Base-by-base conservation (phyloP, 2,888 invertebrate genomes). In the Scrobipalpa atriplicella region DNA sequence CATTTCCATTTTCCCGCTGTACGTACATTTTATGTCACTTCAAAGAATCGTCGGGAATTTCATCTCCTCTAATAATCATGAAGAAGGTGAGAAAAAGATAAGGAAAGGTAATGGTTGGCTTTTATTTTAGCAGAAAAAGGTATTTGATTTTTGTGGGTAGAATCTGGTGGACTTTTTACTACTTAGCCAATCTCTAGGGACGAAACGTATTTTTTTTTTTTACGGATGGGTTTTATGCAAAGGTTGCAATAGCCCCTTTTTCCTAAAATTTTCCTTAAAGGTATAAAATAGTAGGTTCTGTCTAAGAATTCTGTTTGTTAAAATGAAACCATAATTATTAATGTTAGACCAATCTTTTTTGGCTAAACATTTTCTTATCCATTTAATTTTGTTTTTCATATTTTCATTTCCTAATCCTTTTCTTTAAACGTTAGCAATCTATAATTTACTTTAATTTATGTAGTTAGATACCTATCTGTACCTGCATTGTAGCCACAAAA, bases 21-120 rank as follows among this genome's bases (percentile, higher is more conserved):
- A 73, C 68, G 69, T 74, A 73, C 68, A 75, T 78, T 79, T 76
- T 74, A 72, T 73, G 75, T 71, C 68, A 73, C 77, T 75, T 79
- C 74, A 75, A 76, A 78, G 72, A 73, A 76, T 78, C 75, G 70
- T 68, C 72, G 63, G 70, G 70, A 70, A 76, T 75, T 68, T 69
- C 68, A 70, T 67, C 70, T 71, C 70, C 69, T 75, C 73, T 79
- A 73, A 75, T 77, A 74, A 78, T 75, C 67, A 65, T 63, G 68
- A 72, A 71, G 72, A 74, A 71, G 63, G 68, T 66, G 69, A 65
- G 54, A 68, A 52, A 62, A 64, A 58, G 54, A 66, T 62, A 66
- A 43, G 62, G 47, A 68, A 64, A 8, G 10, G 38, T 56, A 61
- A 65, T 39, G 47, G 52, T 21, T 18, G 54, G 47, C 21, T 69